Conservation (phyloP, 2,113 vertebrate genomes). For the Pycnonotus jocosus region DNA sequence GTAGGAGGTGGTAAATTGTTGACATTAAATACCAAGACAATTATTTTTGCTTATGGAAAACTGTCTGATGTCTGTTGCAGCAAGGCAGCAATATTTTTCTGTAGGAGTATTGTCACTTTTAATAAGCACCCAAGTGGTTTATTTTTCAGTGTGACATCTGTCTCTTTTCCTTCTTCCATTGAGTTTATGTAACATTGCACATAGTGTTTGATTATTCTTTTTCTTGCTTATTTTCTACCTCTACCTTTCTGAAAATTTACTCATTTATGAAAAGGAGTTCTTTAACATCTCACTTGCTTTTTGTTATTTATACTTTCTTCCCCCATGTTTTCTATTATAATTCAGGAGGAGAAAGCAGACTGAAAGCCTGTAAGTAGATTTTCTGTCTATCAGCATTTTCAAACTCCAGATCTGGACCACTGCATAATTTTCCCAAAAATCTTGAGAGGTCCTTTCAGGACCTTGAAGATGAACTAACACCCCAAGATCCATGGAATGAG, state of each 20-base stretch:
- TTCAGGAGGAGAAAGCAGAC: not conserved
- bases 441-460: not conserved
- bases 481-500: not conserved
- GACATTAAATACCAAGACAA: conserved; percentile 33
- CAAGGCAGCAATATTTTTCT: not conserved
- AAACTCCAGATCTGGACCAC: not conserved
- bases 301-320: not conserved
- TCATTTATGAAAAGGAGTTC: not conserved
- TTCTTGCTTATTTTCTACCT: not conserved
- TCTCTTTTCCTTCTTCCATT: not conserved
- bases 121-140: conserved; percentile 3
- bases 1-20: conserved; percentile 42
- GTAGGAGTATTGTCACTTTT: conserved; percentile 37
- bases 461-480: not conserved
- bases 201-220: not conserved
- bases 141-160: conserved; percentile 41
- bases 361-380: not conserved
- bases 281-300: not conserved
- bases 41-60: conserved; percentile 24
- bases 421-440: not conserved
- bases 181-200: not conserved
- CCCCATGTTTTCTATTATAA: not conserved
- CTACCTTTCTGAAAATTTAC: not conserved
- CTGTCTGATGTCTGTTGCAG: not conserved
- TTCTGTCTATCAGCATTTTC: not conserved